phyloP scores from a whole-genome alignment of 2,888 invertebrate genomes.

The Halictus ligatus region DNA sequence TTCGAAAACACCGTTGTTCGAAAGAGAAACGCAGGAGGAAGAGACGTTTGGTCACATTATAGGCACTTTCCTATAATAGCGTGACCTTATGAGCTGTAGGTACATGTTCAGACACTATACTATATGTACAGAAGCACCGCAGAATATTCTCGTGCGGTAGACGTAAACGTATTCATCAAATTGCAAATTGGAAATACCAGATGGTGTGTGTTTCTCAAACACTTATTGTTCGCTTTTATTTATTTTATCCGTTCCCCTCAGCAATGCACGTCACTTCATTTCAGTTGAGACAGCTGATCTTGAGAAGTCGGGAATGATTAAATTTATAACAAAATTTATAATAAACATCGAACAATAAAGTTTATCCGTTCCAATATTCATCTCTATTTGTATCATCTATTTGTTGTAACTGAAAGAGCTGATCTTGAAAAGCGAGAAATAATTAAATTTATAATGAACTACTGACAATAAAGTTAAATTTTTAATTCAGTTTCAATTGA shows the following conservation, averaged over 20 bases:
- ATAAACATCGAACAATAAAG: too few species aligned
- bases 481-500: background rate
- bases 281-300: too few species aligned
- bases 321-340: too few species aligned
- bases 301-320: too few species aligned
- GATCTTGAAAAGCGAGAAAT: background rate
- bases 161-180: conserved; percentile 21
- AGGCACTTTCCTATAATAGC: conserved; percentile 34
- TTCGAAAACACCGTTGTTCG: background rate
- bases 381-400: too few species aligned
- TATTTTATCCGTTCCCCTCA: background rate
- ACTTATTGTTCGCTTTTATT: background rate
- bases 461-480: background rate
- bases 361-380: too few species aligned
- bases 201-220: background rate
- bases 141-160: conserved; percentile 19
- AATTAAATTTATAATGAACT: background rate
- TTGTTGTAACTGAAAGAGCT: background rate
- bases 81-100: conserved; percentile 27
- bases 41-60: conserved; percentile 18
- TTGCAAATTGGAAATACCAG: background rate
- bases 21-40: conserved; percentile 19
- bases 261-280: background rate
- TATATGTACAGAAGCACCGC: background rate
- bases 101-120: conserved; percentile 1